phyloP scores from a whole-genome alignment of 2,113 vertebrate species.

The Uria aalge region DNA sequence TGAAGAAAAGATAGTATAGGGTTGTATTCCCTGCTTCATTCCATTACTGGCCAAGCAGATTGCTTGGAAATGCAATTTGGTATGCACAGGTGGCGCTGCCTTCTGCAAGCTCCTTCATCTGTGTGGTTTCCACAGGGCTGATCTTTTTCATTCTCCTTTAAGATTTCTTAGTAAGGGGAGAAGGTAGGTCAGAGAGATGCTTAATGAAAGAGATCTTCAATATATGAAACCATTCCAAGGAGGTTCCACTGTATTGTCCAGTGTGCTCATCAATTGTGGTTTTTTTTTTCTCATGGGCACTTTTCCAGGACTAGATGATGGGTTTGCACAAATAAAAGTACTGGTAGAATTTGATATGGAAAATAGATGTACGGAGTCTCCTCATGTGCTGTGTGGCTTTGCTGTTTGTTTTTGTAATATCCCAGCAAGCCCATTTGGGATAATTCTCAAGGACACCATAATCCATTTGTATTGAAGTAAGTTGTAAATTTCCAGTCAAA shows the following conservation, averaged over 20 bases:
- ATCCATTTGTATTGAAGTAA: neutral
- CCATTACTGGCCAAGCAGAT: neutral
- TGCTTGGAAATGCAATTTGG: neutral
- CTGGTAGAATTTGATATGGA: neutral
- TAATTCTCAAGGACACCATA: neutral
- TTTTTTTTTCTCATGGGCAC: neutral
- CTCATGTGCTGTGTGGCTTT: neutral
- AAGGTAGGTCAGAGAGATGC: neutral
- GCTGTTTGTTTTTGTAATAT: neutral
- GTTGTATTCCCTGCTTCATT: neutral
- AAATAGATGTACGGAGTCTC: neutral
- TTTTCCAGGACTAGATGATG: neutral
- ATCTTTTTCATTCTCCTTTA: neutral
- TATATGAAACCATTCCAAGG: neutral
- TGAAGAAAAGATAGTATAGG: neutral
- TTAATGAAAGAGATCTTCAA: neutral
- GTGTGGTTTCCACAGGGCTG: neutral
- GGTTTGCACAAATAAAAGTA: neutral
- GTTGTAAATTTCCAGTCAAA: neutral
- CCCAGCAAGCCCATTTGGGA: neutral
- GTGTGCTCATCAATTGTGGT: neutral
- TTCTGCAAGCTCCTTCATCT: neutral
- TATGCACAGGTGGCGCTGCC: neutral
- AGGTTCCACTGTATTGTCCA: neutral
- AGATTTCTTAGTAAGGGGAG: neutral